phyloP scores from a whole-genome alignment of 2,113 vertebrate species.

The Pandion haliaetus region DNA sequence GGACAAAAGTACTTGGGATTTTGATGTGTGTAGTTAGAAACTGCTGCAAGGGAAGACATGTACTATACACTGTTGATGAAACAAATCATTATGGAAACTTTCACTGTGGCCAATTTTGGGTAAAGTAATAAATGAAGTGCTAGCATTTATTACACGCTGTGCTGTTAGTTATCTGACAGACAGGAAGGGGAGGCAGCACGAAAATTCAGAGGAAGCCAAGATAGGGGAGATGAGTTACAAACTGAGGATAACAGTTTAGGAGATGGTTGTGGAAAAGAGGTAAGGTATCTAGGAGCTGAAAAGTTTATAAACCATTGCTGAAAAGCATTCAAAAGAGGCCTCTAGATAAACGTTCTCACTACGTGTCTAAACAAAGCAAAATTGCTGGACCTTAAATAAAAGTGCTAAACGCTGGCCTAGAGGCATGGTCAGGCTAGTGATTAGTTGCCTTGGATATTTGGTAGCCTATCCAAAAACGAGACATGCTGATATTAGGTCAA shows the following conservation, averaged over 20 bases:
- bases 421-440: neutral
- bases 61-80: neutral
- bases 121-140: neutral
- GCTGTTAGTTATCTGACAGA: neutral
- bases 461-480: neutral
- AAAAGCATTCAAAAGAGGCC: neutral
- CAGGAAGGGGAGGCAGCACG: neutral
- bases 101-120: neutral
- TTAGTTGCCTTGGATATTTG: slow-evolving; percentile 29
- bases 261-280: neutral
- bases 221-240: neutral
- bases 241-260: neutral
- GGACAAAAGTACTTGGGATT: neutral
- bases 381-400: slow-evolving; percentile 50
- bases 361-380: slow-evolving; percentile 27
- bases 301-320: neutral
- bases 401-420: slow-evolving; percentile 25
- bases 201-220: neutral
- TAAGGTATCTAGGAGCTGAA: neutral
- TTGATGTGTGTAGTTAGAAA: neutral
- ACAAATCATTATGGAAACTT: neutral
- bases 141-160: neutral
- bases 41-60: neutral
- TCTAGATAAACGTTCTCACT: slow-evolving; percentile 26
- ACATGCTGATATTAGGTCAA: neutral